phyloP scores from a whole-genome alignment of 2,888 invertebrate genomes.

The Andrena haemorrhoa region DNA sequence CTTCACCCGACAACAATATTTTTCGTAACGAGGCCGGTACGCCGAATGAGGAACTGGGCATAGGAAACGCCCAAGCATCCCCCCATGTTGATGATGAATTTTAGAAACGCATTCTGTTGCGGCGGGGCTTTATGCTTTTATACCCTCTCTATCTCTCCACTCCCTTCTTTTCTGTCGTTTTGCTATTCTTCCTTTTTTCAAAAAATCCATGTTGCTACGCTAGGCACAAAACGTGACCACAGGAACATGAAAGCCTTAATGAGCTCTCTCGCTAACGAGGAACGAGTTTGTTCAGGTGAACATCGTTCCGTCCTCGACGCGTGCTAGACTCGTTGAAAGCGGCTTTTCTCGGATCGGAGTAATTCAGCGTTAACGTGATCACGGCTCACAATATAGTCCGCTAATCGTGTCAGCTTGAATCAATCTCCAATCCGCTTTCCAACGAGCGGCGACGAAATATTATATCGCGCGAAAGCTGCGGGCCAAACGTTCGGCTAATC shows the following conservation, averaged over 20 bases:
- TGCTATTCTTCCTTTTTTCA: neutral
- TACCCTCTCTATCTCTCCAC: neutral
- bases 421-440: slow-evolving; percentile 46
- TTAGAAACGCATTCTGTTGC: slow-evolving; percentile 4
- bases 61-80: neutral
- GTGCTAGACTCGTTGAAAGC: slow-evolving; percentile 46
- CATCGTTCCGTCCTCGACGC: slow-evolving; percentile 32
- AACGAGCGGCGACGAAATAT: slow-evolving; percentile 43
- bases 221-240: slow-evolving; percentile 54
- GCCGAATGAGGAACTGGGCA: neutral
- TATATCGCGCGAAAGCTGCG: slow-evolving; percentile 38
- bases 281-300: slow-evolving; percentile 58
- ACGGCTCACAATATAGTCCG: slow-evolving; percentile 37
- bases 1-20: slow-evolving; percentile 13
- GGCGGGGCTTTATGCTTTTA: slow-evolving; percentile 10
- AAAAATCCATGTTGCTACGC: slow-evolving; percentile 26
- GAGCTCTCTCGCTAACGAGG: slow-evolving; percentile 60
- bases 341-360: slow-evolving; percentile 43
- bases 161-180: slow-evolving; percentile 13
- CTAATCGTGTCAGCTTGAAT: slow-evolving; percentile 58
- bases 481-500: slow-evolving; percentile 48
- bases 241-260: slow-evolving; percentile 64
- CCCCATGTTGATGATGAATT: slow-evolving; percentile 1
- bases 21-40: neutral
- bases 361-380: slow-evolving; percentile 46